A percentile compares a stretch with the other conserved stretches of the same genome.
phyloP scores from a whole-genome alignment of 2,888 invertebrate genomes.

The Melinopterus prodromus region DNA sequence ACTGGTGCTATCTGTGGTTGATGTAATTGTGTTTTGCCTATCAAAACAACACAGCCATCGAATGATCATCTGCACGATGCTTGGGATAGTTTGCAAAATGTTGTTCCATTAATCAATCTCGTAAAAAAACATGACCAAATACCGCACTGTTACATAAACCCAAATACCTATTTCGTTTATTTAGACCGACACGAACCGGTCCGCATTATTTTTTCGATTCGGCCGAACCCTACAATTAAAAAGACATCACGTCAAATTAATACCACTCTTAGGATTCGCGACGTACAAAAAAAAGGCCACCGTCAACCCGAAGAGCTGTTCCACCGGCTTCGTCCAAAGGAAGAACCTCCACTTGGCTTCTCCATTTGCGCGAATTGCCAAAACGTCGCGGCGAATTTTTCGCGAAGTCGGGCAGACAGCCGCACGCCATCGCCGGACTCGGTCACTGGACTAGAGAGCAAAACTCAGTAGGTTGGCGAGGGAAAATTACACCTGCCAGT shows the following conservation, averaged over 20 bases:
- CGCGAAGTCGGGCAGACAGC: conserved; percentile 29
- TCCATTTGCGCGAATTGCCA: background rate
- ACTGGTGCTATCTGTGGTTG: too few relatives aligned
- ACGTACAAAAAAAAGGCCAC: background rate
- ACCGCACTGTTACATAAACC: background rate
- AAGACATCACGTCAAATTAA: background rate
- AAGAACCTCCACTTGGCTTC: conserved; percentile 30
- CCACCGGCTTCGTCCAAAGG: background rate
- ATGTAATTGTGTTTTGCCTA: too few relatives aligned
- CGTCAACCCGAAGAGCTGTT: background rate
- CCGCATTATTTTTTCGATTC: background rate
- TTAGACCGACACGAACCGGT: background rate
- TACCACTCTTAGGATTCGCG: background rate
- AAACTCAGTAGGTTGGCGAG: conserved; percentile 34
- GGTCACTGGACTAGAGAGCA: conserved; percentile 55
- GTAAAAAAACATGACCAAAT: background rate
- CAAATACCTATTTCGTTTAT: background rate
- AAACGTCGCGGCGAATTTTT: conserved; percentile 21
- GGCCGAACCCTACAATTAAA: background rate
- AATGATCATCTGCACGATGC: too few relatives aligned
- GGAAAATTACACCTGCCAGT: background rate
- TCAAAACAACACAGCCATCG: too few relatives aligned
- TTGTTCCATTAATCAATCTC: too few relatives aligned
- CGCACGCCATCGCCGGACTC: conserved; percentile 44
- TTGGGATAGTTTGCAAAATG: too few relatives aligned